Percentiles rank a stretch among this genome's conserved stretches.
Conservation (phyloP, 2,797 vertebrate species). For the Astyanax mexicanus region DNA sequence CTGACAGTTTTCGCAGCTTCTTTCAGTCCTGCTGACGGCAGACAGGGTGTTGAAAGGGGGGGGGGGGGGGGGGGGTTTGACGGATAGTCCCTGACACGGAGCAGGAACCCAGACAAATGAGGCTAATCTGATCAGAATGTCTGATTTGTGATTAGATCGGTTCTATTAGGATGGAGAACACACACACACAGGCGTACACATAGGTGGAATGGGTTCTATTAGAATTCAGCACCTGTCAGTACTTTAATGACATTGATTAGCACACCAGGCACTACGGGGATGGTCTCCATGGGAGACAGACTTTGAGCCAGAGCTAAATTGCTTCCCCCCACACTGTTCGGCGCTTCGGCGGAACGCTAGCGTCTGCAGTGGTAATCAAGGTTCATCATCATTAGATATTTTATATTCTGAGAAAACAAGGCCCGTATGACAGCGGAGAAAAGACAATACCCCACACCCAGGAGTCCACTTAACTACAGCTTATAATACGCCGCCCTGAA, state of each 20-base stretch:
- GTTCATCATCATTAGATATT: constrained; percentile 53
- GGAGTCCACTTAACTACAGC: constrained; percentile 43
- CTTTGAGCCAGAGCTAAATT: constrained; percentile 44
- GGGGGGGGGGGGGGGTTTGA: no score
- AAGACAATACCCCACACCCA: constrained; percentile 39
- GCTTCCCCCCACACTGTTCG: constrained; percentile 5
- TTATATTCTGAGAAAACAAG: constrained; percentile 54
- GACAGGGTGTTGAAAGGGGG: constrained; percentile 7
- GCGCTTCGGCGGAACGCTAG: constrained; percentile 35
- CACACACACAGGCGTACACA: constrained; percentile 29
- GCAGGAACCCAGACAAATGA: constrained; percentile 40
- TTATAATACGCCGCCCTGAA: constrained; percentile 33
- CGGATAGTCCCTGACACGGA: constrained; percentile 36
- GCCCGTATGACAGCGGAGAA: constrained; percentile 32
- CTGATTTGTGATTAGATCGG: constrained; percentile 47
- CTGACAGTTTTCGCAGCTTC: background rate
- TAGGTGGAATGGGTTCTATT: constrained; percentile 39
- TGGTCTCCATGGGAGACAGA: constrained; percentile 52
- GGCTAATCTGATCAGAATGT: constrained; percentile 47
- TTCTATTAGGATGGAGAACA: constrained; percentile 19
- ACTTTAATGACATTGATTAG: constrained; percentile 55
- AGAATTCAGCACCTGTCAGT: constrained; percentile 49
- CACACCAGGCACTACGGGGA: constrained; percentile 45
- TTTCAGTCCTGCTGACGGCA: background rate
- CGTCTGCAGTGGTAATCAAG: constrained; percentile 47